Percentiles rank a stretch among this genome's conserved stretches.
phyloP scores from a whole-genome alignment of 1,140 invertebrate genomes.

The Drosophila athabasca region DNA sequence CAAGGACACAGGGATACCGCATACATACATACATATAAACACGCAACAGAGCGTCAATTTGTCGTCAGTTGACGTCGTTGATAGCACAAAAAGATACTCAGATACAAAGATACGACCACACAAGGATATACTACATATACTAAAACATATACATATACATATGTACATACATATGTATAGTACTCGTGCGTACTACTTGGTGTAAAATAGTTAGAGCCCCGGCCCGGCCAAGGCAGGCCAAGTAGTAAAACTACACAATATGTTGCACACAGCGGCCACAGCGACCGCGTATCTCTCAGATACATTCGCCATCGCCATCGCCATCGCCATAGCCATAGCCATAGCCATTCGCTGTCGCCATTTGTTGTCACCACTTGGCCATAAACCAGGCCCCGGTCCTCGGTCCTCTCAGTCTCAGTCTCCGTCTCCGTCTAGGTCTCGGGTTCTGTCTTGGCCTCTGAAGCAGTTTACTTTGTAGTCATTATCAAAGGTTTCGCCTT shows the following conservation, averaged over 20 bases:
- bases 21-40: neutral
- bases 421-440: neutral
- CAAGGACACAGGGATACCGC: neutral
- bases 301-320: conserved; percentile 25
- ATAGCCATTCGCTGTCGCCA: conserved; percentile 8
- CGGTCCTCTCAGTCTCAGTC: neutral
- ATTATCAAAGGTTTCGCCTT: conserved; percentile 57
- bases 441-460: neutral
- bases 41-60: conserved; percentile 31
- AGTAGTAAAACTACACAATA: conserved; percentile 40
- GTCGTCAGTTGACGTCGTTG: conserved; percentile 19
- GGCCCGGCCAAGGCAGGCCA: neutral
- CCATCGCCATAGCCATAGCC: conserved; percentile 1
- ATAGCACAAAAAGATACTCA: conserved; percentile 10
- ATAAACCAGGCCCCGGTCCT: conserved; percentile 34
- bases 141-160: too few relatives aligned
- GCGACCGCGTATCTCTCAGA: conserved; percentile 32
- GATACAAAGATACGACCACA: neutral
- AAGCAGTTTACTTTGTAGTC: conserved; percentile 53
- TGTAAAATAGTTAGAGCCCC: too few relatives aligned
- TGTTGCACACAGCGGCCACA: conserved; percentile 17
- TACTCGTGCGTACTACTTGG: too few relatives aligned
- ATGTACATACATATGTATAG: too few relatives aligned
- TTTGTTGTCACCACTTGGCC: neutral
- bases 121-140: too few relatives aligned